Conservation (phyloP, 2,888 invertebrate species). For the Dolichopus griseipennis region DNA sequence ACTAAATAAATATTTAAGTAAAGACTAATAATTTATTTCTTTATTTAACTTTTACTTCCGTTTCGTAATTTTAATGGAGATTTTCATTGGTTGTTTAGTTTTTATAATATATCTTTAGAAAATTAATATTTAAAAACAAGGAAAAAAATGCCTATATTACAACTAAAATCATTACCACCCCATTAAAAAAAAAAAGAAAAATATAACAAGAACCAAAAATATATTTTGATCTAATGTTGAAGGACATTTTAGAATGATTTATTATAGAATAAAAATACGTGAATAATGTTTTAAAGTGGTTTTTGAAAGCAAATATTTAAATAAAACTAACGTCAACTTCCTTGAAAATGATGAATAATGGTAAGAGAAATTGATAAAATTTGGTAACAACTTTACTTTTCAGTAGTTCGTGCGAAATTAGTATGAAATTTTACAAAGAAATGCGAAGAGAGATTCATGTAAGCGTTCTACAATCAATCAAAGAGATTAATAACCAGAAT, state of each 20-base stretch:
- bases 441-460: too few species aligned
- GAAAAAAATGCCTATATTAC: not conserved
- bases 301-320: too few species aligned
- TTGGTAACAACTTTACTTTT: too few species aligned
- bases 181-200: not conserved
- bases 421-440: too few species aligned
- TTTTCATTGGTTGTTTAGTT: not conserved
- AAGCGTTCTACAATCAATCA: too few species aligned
- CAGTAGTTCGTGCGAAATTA: too few species aligned
- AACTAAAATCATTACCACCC: too few species aligned
- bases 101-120: not conserved
- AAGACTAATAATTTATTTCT: not conserved
- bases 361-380: too few species aligned
- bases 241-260: slow-evolving; percentile 1
- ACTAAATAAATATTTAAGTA: slow-evolving; percentile 1
- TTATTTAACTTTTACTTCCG: not conserved
- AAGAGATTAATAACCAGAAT: too few species aligned
- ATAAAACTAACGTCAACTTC: too few species aligned
- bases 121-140: not conserved
- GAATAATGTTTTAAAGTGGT: too few species aligned
- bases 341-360: too few species aligned
- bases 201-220: not conserved
- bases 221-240: not conserved
- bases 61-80: not conserved
- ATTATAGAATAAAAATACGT: not conserved